Percentiles rank a stretch among this genome's conserved stretches.
Conservation (phyloP, 2,797 vertebrate species). For the Gallirallus australis region DNA sequence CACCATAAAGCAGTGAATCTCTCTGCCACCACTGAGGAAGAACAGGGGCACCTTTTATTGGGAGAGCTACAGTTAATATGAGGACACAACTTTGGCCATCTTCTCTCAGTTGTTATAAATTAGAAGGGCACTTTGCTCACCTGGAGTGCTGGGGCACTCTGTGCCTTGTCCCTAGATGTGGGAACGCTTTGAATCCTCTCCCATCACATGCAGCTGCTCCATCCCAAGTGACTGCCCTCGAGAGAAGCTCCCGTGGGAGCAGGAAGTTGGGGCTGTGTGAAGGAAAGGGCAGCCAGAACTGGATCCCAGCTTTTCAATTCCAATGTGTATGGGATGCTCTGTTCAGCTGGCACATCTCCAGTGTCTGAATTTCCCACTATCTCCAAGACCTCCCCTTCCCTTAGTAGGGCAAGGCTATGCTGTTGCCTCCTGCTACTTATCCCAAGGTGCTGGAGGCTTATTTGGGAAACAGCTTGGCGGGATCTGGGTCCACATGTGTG, state of each 20-base stretch:
- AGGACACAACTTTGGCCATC: slow-evolving; percentile 9
- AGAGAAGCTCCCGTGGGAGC: background rate
- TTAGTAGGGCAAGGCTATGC: rapidly evolving
- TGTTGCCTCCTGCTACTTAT: background rate
- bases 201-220: background rate
- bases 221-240: rapidly evolving
- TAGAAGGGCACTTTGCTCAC: background rate
- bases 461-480: background rate
- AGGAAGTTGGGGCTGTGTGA: background rate
- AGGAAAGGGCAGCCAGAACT: background rate
- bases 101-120: slow-evolving; percentile 12
- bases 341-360: background rate
- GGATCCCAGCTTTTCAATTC: background rate
- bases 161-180: background rate
- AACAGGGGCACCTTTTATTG: slow-evolving; percentile 35
- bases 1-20: slow-evolving; percentile 13
- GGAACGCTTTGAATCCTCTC: background rate
- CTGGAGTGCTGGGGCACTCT: background rate
- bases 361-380: background rate
- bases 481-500: background rate
- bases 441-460: background rate
- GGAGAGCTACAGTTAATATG: slow-evolving; percentile 9
- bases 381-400: background rate
- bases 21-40: background rate
- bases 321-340: background rate